Evolutionary conservation across 30 jellyfish, hydroid and myxozoan species (phyloP).

Genomic region (Cassiopea andromeda): DNA sequence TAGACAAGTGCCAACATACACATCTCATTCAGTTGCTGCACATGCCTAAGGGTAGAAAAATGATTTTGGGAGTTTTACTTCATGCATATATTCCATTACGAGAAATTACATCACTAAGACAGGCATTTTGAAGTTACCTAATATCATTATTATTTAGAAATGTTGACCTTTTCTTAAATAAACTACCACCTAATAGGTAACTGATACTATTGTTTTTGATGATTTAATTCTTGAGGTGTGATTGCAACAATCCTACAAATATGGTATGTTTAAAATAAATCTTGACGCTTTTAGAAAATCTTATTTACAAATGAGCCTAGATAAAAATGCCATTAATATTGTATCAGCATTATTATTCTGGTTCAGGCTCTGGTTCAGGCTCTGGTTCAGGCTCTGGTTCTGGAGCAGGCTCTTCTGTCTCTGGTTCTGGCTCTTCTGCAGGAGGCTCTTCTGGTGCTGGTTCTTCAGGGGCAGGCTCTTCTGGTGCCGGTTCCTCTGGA

Average conservation of each 20-base stretch:
- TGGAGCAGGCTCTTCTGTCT: slow-evolving; percentile 30
- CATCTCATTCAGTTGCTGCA: too few relatives aligned
- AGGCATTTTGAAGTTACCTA: background rate
- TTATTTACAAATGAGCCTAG: background rate
- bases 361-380: slow-evolving; percentile 28
- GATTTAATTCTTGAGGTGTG: background rate
- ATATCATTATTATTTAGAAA: too few relatives aligned
- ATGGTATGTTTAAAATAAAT: background rate
- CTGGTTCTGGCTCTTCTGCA: slow-evolving; percentile 48
- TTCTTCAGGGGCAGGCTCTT: slow-evolving; percentile 46
- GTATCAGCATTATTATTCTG: background rate
- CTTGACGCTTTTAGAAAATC: background rate
- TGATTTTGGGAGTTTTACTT: too few relatives aligned
- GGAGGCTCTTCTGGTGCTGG: slow-evolving; percentile 60
- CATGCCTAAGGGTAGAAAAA: too few relatives aligned
- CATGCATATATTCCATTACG: background rate
- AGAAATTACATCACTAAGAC: background rate
- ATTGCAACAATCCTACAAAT: background rate
- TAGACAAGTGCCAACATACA: too few relatives aligned
- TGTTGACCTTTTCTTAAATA: background rate
- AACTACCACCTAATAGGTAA: background rate
- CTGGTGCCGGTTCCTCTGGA: slow-evolving; percentile 44
- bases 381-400: slow-evolving; percentile 51
- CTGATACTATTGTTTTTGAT: background rate
- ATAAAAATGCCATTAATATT: background rate